phyloP scores from a whole-genome alignment of 1,140 invertebrate genomes.

The Conus ventricosus region DNA sequence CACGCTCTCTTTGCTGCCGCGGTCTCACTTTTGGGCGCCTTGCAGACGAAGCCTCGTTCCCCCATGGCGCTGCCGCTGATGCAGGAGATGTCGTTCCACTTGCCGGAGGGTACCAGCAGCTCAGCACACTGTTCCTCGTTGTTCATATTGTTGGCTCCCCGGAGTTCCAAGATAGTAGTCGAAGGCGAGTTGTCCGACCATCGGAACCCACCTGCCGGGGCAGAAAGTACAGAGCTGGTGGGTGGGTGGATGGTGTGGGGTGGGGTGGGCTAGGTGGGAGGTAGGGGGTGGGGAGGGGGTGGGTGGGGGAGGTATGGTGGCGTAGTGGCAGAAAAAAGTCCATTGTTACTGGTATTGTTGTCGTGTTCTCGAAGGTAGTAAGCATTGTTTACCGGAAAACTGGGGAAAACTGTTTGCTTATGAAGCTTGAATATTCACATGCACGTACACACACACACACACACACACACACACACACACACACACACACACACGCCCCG shows the following conservation, averaged over 20 bases:
- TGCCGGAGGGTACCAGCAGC: constrained; percentile 24
- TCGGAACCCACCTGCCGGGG: constrained; percentile 42
- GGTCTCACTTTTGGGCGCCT: constrained; percentile 40
- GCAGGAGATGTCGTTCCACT: constrained; percentile 54
- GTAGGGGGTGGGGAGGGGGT: too few species aligned
- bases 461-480: constrained; percentile 6
- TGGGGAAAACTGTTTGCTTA: too few species aligned
- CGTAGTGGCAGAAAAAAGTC: too few species aligned
- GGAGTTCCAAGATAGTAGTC: constrained; percentile 57
- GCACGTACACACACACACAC: constrained; percentile 2
- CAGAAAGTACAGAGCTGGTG: too few species aligned
- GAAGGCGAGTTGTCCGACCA: constrained; percentile 63
- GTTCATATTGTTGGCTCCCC: constrained; percentile 46
- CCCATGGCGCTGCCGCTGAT: background rate
- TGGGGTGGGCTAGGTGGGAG: too few species aligned
- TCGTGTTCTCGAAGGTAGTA: too few species aligned
- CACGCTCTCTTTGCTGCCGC: too few species aligned
- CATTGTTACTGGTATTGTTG: too few species aligned
- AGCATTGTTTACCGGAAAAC: too few species aligned
- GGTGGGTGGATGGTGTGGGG: too few species aligned
- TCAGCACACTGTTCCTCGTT: constrained; percentile 51
- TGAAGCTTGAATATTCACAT: background rate
- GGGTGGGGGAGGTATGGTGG: too few species aligned
- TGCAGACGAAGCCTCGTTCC: constrained; percentile 49
- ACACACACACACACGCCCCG: background rate